Percentiles rank a stretch among this genome's conserved stretches.
Evolutionary conservation across 2,797 vertebrate species (phyloP).

Genomic region (Varecia variegata): DNA sequence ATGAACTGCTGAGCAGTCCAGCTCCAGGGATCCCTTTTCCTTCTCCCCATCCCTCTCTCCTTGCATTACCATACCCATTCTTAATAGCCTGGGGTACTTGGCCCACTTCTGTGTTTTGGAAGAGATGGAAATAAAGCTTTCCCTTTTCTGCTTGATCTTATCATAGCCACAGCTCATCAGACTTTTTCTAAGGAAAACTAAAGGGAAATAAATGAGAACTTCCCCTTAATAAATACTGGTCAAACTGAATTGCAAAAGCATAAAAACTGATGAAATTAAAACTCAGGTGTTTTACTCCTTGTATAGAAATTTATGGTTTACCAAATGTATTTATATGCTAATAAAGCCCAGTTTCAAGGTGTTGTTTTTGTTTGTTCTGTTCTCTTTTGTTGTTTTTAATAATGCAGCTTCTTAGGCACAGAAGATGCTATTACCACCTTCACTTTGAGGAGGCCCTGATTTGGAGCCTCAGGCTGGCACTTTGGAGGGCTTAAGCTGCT

Average conservation of each 20-base stretch:
- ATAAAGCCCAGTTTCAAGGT: neutral
- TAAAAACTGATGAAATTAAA: neutral
- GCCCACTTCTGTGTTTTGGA: neutral
- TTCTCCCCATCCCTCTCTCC: neutral
- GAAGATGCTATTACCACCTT: neutral
- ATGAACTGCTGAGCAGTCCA: neutral
- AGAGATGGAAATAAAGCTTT: neutral
- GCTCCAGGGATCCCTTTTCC: too few relatives aligned
- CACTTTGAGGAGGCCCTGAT: neutral
- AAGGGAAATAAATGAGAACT: neutral
- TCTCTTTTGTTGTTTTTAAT: neutral
- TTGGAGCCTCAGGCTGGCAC: neutral
- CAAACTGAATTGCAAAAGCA: neutral
- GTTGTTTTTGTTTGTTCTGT: neutral
- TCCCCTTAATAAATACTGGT: neutral
- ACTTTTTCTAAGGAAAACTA: neutral
- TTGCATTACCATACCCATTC: neutral
- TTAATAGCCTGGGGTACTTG: neutral
- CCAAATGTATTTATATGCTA: neutral
- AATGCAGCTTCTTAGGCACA: neutral
- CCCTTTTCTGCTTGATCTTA: neutral
- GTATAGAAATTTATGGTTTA: neutral
- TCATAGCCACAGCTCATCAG: neutral
- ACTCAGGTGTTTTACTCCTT: neutral
- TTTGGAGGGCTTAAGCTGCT: neutral